Evolutionary conservation across 2,888 invertebrate genomes (phyloP).

Genomic region (Caenorhabditis doughertyi): DNA sequence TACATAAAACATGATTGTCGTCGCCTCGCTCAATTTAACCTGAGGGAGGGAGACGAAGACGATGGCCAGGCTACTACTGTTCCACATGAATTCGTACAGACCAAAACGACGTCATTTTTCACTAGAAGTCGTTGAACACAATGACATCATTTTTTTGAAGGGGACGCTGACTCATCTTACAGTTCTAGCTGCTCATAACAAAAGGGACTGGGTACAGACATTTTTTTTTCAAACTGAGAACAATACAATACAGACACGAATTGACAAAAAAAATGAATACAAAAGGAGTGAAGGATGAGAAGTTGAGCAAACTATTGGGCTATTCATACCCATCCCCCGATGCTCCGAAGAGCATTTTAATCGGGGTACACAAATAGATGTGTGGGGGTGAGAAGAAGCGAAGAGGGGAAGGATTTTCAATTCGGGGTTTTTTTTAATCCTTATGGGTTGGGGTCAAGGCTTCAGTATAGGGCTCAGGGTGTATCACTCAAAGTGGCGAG

Average conservation of each 20-base stretch:
- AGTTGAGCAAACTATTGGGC: conserved; percentile 49
- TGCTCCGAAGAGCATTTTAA: no score
- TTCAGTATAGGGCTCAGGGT: no score
- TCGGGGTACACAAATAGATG: background rate
- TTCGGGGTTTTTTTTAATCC: no score
- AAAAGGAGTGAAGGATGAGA: conserved; percentile 25
- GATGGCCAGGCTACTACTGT: background rate
- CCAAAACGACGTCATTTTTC: background rate
- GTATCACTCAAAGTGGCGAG: no score
- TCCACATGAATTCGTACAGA: conserved; percentile 29
- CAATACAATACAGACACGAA: no score
- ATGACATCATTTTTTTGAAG: conserved; percentile 18
- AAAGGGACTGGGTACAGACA: background rate
- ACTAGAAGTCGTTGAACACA: background rate
- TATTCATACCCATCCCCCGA: conserved; percentile 8
- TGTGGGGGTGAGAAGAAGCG: no score
- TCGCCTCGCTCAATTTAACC: conserved; percentile 1
- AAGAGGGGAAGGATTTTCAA: background rate
- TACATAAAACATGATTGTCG: conserved; percentile 21
- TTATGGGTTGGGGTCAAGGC: no score
- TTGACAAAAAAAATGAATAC: background rate
- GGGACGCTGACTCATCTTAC: background rate
- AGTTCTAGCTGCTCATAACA: background rate
- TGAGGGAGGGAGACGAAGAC: no score
- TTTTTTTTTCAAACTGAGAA: background rate